Conservation (phyloP, 2,797 vertebrate genomes). For the Hyperoplus lanceolatus region DNA sequence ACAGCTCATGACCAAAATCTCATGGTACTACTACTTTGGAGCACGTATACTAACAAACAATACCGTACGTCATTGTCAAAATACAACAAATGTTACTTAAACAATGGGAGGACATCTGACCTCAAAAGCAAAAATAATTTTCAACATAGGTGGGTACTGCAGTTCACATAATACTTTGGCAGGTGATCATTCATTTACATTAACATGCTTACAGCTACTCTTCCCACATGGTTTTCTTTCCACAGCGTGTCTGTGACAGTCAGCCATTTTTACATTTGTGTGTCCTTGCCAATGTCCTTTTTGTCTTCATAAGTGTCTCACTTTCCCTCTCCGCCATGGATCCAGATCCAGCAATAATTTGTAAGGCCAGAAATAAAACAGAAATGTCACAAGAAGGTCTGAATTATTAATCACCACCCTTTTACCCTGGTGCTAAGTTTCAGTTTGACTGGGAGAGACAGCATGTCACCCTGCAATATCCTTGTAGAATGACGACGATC, state of each 20-base stretch:
- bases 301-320: slow-evolving; percentile 58
- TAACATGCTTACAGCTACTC: too few species aligned
- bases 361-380: slow-evolving; percentile 78
- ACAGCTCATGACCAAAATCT: too few species aligned
- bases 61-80: too few species aligned
- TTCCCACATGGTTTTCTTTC: not conserved
- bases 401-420: slow-evolving; percentile 84
- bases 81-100: too few species aligned
- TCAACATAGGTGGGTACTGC: too few species aligned
- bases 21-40: too few species aligned
- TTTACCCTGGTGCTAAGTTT: slow-evolving; percentile 81
- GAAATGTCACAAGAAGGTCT: slow-evolving; percentile 77
- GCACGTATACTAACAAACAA: too few species aligned
- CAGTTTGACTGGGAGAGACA: slow-evolving; percentile 61
- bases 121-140: too few species aligned
- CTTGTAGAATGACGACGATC: slow-evolving; percentile 50
- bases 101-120: too few species aligned
- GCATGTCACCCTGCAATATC: slow-evolving; percentile 70
- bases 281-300: slow-evolving; percentile 55
- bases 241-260: slow-evolving; percentile 13
- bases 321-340: slow-evolving; percentile 55
- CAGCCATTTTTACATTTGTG: slow-evolving; percentile 7
- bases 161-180: too few species aligned
- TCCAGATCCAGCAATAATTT: slow-evolving; percentile 75
- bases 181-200: too few species aligned